Base-by-base conservation (phyloP, 2,113 vertebrate species). In the Chloropsis hardwickii region DNA sequence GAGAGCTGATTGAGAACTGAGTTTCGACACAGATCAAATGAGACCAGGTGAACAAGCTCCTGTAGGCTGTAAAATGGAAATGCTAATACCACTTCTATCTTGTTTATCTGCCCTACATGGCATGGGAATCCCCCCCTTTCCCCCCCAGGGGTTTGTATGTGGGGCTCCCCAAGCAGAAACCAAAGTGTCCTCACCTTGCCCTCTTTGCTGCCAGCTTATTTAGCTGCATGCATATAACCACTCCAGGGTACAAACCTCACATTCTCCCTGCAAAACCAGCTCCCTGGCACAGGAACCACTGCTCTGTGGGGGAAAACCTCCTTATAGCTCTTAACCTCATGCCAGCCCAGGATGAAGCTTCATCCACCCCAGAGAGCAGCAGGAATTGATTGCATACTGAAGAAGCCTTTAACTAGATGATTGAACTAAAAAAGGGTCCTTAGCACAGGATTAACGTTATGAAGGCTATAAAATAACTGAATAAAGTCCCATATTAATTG, bases 391-490 rank as follows among this genome's bases (percentile, higher is more conserved):
- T 27, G 50, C 2, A 1, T 28, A 9, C 44, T 35, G 62, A 77
- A 61, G 53, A 53, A 90, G 39, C 42, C 87, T 86, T 92, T 94
- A 95, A 90, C 35, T 70, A 77, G 94, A 85, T 37, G 69, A 79
- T 0, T 72, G 64, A 94, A 77, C 66, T 65, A 74, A 91, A 87
- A 96, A 94, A 19, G 12, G n/a, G 35, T 95, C 65, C 73, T 91
- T 77, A 92, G 74, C 64, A 95, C 25, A 37, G 76, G 73, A 96
- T 81, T 92, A 91, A 83, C 14, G 8, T 89, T 87, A 97, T 45
- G 22, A 44, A 91, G 64, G 81, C 80, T 62, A 94, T 88, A 82
- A 94, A 96, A 88, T 64, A 92, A 82, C 28, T 62, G 70, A 80
- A 74, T 88, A 82, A 60, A 61, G 60, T 8, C 23, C 60, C 56